Conservation (phyloP, 2,797 vertebrate species). For the Notolepis coatsorum region DNA sequence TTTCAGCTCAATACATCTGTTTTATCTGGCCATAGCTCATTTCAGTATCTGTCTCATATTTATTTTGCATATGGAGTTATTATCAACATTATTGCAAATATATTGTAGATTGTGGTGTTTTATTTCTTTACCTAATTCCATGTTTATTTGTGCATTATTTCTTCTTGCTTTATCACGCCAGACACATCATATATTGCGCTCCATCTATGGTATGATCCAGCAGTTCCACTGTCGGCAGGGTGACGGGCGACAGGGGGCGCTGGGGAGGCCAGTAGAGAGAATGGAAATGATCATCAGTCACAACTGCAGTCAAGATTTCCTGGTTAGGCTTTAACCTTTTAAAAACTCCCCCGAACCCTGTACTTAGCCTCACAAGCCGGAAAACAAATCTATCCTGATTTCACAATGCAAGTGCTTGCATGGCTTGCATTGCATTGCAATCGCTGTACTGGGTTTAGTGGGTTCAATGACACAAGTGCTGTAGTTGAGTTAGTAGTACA, state of each 20-base stretch:
- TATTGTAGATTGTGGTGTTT: not conserved
- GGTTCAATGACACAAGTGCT: no score
- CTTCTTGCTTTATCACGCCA: slow-evolving; percentile 24
- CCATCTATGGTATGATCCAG: slow-evolving; percentile 74
- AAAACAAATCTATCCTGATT: no score
- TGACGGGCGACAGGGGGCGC: slow-evolving; percentile 29
- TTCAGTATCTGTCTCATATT: no score
- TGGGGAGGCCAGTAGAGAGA: slow-evolving; percentile 60
- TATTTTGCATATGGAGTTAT: not conserved
- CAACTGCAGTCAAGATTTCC: slow-evolving; percentile 66
- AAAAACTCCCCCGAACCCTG: no score
- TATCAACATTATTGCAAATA: no score
- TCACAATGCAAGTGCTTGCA: no score
- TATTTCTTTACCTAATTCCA: not conserved
- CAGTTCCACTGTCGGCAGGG: slow-evolving; percentile 64
- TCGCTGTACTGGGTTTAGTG: no score
- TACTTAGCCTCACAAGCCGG: no score
- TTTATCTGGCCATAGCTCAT: no score
- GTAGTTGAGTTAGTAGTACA: no score
- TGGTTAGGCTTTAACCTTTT: slow-evolving; percentile 66
- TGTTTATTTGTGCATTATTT: not conserved
- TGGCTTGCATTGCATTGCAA: no score
- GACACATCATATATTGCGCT: slow-evolving; percentile 69
- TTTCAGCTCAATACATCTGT: no score
- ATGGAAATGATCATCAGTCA: slow-evolving; percentile 75